Evolutionary conservation across 1,140 invertebrate species (phyloP), one percentile per base, ranked within the genome.

Genomic region (Papilio aristodemus): DNA sequence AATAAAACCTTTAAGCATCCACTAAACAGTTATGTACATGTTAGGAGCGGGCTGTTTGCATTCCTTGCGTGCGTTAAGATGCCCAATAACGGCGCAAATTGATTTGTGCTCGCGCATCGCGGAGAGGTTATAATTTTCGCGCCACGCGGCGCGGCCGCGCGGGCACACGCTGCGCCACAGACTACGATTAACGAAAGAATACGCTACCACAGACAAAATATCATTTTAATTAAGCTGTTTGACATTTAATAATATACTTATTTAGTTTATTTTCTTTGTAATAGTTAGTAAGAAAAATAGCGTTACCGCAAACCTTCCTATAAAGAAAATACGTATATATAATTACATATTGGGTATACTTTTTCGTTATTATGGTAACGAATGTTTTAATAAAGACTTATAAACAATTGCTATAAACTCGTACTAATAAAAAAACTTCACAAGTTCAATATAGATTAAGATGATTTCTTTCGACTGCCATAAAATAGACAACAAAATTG

Each of bases 81-180:
- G 59, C 59, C 41, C 63, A 66, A 66, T 77, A 76, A 78, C 71
- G 67, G 73, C 69, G 72, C 66, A 69, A 79, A 81, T 82, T 80
- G 78, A 82, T 82, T 78, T 78, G 75, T 82, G 80, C 74, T 72
- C 79, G 71, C 71, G 64, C 71, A 69, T 54, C 69, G 60, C 36
- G 69, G 43, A 69, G 70, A 79, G 81, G 81, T 85, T 82, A 83
- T 85, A 85, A 85, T 85, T 83, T 85, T 85, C 83, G 83, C 83
- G 81, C 82, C 80, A 81, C 72, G 81, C 80, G 74, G 73, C 59
- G 74, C 69, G 76, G 74, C 72, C 59, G 74, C 69, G 76, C 71
- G 67, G 37, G 19, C 75, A 69, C 83, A 85, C 68, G 81, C 83
- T 79, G 83, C 41, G 80, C 74, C 64, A 72, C 68, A 62, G 27